Conservation (phyloP, 2,113 vertebrate genomes). For the Panurus biarmicus region DNA sequence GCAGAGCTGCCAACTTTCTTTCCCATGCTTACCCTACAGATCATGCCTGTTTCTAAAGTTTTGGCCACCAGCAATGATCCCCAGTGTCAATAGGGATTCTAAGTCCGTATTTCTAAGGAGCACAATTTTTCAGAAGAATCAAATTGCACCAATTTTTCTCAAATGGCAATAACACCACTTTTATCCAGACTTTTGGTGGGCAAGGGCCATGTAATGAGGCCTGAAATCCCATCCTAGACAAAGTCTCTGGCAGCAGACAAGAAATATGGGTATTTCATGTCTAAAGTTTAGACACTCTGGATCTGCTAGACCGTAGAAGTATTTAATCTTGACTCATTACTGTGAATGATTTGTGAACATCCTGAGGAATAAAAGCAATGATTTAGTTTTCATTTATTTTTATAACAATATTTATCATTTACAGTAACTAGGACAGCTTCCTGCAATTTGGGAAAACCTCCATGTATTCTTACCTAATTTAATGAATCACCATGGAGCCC, state of each 20-base stretch:
- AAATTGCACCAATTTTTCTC: background rate
- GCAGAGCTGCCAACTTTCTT: background rate
- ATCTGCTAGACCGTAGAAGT: background rate
- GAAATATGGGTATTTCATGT: background rate
- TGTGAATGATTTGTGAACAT: background rate
- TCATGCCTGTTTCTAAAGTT: background rate
- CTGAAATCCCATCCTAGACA: background rate
- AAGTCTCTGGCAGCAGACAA: background rate
- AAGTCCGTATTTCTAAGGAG: background rate
- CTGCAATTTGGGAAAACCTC: background rate
- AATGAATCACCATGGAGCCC: background rate
- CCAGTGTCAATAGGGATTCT: background rate
- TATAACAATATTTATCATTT: conserved; percentile 10
- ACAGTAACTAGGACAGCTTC: background rate
- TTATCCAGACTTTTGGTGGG: background rate
- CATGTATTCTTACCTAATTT: conserved; percentile 12
- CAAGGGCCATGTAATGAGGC: background rate
- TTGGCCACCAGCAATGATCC: background rate
- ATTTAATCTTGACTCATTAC: background rate
- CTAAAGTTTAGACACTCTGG: background rate
- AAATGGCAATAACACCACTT: background rate
- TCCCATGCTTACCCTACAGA: background rate
- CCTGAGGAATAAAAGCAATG: background rate
- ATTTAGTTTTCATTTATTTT: conserved; percentile 7
- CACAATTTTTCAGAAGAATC: background rate